These are phyloP conservation scores for Spinus olivaceus DNA, from an alignment of 2,797 vertebrate genomes.

Conservation along the genomic window DNA sequence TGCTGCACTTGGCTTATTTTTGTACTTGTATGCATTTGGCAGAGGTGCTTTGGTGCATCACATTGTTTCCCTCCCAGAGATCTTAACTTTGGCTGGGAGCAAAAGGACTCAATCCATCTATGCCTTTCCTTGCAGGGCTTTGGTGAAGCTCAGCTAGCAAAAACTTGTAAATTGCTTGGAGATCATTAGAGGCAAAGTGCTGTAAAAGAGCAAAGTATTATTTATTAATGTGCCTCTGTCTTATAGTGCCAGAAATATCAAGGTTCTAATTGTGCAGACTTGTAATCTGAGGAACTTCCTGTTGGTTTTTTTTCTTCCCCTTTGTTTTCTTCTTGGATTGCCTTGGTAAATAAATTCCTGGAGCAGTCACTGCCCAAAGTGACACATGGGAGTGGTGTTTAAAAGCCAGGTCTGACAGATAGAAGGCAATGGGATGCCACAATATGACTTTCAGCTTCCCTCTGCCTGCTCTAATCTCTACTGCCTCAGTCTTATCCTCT, in stretches of 20 bases:
- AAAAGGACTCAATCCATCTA: conserved; percentile 6
- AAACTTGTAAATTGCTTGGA: conserved; percentile 51
- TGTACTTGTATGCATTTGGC: background rate
- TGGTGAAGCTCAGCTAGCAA: conserved; percentile 32
- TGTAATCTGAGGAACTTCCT: conserved; percentile 53
- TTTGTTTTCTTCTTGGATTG: background rate
- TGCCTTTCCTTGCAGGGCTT: conserved; percentile 2
- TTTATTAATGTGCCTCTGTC: conserved; percentile 60
- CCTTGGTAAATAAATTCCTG: conserved; percentile 33
- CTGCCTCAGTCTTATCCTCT: background rate
- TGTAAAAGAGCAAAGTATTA: conserved; percentile 50
- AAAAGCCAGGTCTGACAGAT: background rate
- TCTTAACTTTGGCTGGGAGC: conserved; percentile 1
- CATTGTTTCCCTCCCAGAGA: background rate
- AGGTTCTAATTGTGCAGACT: conserved; percentile 43
- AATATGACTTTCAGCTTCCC: background rate
- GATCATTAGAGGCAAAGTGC: conserved; percentile 43
- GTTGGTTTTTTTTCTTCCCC: background rate
- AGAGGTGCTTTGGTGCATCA: background rate
- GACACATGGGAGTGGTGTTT: background rate
- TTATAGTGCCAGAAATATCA: conserved; percentile 49
- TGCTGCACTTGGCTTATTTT: background rate
- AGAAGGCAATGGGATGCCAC: background rate
- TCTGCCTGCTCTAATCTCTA: background rate
- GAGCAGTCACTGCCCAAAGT: background rate